Base-by-base conservation (phyloP, 1,140 invertebrate genomes). In the Ditylenchus dipsaci region DNA sequence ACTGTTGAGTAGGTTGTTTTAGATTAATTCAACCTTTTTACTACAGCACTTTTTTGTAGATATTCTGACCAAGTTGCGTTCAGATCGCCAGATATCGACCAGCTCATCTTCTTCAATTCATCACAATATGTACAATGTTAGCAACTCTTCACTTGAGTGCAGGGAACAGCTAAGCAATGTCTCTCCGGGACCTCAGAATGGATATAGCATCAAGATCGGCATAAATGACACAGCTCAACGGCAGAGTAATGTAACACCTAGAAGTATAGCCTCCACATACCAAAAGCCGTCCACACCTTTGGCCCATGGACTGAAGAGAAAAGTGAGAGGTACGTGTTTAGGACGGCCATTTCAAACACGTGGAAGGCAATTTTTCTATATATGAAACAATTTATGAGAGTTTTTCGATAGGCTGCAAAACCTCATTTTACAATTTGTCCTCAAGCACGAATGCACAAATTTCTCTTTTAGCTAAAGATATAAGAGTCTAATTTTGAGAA, bases 31-130 rank as follows among this genome's bases (percentile, higher is more conserved):
- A 53, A 15, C 3, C 3, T 53, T 53, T 17, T 30, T 1, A 64
- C 49, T 26, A 8, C 17, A 43, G 23, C 29, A 8, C n/a, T n/a
- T 69, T 63, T 58, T 73, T 43, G 17, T n/a, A 72, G 70, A 64
- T 47, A 56, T 72, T 26, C 33, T 72, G 7, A 15, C n/a, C 7
- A 71, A 72, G 72, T 33, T 71, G 57, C 68, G 69, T 19, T 43
- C 19, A 58, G 69, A 3, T 11, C 33, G 33, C 33, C 21, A 53
- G 15, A n/a, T n/a, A n/a, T n/a, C n/a, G 23, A 7, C 30, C n/a
- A 29, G 30, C 11, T 53, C n/a, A n/a, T n/a, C n/a, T n/a, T n/a
- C n/a, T n/a, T n/a, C n/a, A n/a, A n/a, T n/a, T n/a, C n/a, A n/a
- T n/a, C n/a, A n/a, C n/a, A n/a, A n/a, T n/a, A n/a, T n/a, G n/a